Evolutionary conservation across 2,113 vertebrate genomes (phyloP).

Genomic region (Hiodon tergisus): DNA sequence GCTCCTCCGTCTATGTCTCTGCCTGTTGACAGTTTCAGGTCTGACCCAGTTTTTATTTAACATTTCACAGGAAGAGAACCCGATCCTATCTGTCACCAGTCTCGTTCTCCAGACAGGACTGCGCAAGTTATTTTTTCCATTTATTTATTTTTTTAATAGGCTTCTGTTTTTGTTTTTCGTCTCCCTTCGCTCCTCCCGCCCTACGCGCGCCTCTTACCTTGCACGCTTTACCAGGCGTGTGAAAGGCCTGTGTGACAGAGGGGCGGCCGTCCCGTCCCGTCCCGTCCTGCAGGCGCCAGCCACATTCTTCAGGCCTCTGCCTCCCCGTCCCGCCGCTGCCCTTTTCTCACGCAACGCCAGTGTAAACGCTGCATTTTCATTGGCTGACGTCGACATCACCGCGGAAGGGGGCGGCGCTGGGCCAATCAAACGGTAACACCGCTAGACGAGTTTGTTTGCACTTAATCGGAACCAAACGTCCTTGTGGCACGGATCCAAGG

Average conservation of each 20-base stretch:
- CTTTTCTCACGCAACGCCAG: no score
- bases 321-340: conserved; percentile 26
- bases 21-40: background rate
- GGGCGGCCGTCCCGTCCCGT: no score
- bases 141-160: background rate
- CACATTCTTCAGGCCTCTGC: background rate
- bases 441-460: no score
- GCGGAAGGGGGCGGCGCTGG: no score
- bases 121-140: background rate
- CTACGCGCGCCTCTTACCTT: background rate
- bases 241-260: conserved; percentile 17
- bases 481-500: conserved; percentile 15
- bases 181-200: background rate
- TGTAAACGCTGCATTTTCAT: no score
- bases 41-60: background rate
- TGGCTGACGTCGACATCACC: no score
- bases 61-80: background rate
- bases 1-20: background rate
- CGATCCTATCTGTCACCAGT: conserved; percentile 1
- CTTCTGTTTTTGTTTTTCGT: background rate
- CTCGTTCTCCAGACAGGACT: background rate
- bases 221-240: background rate
- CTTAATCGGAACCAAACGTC: no score
- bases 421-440: no score
- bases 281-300: no score